These are phyloP conservation scores for Turritopsis dohrnii DNA, from an alignment of 30 jellyfish, hydroid and myxozoan species.

Conservation along the genomic window DNA sequence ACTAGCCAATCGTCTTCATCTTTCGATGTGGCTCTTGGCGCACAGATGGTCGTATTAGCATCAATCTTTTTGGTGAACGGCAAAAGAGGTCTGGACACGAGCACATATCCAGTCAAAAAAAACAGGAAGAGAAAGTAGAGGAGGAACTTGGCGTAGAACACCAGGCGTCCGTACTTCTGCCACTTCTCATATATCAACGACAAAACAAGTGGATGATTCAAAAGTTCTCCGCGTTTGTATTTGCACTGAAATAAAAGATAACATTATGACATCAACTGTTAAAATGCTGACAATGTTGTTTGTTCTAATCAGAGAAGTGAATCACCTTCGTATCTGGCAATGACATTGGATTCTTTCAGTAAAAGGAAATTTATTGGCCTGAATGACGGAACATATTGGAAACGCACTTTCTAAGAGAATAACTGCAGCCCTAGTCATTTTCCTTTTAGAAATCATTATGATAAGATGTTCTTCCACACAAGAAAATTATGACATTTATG, in stretches of 20 bases:
- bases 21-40: conserved; percentile 3
- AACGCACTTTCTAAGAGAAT: not conserved
- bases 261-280: no score
- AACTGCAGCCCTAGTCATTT: not conserved
- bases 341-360: not conserved
- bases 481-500: no score
- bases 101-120: conserved; percentile 48
- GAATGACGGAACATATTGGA: not conserved
- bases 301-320: not conserved
- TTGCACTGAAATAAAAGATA: conserved; percentile 30
- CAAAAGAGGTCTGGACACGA: conserved; percentile 34
- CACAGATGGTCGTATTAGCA: conserved; percentile 31
- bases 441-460: no score
- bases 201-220: conserved; percentile 52
- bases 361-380: not conserved
- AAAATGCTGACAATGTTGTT: not conserved
- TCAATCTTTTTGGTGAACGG: conserved; percentile 13
- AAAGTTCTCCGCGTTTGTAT: conserved; percentile 38
- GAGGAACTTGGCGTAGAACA: conserved; percentile 45
- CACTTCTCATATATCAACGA: conserved; percentile 47
- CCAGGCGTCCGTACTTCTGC: conserved; percentile 63
- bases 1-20: conserved; percentile 6
- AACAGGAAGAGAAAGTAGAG: conserved; percentile 30
- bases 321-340: not conserved
- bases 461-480: no score